Evolutionary conservation across 1,140 invertebrate species (phyloP), one percentile per base, ranked within the genome.

Genomic region (Drepana arcuata): DNA sequence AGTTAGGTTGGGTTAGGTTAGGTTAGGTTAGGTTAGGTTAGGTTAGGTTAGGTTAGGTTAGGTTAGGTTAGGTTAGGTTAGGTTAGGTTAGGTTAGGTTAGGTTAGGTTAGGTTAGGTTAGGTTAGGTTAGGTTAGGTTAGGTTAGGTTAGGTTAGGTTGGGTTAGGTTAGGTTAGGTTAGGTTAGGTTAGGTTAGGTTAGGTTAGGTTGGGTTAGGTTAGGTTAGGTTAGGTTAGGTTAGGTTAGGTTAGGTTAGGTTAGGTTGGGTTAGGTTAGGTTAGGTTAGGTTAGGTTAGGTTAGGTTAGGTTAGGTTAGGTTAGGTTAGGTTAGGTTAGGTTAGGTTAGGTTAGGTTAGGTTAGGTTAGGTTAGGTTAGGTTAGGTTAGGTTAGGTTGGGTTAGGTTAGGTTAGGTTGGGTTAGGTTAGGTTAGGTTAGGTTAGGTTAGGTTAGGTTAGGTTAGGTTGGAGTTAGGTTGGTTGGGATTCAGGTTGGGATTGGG

Each of bases 341-440:
- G 27, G 23, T 28, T 34, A n/a, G 18, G 34, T 37, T 38, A 41
- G 39, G 38, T 40, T 36, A n/a, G n/a, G n/a, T n/a, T n/a, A n/a
- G n/a, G n/a, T n/a, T n/a, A n/a, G n/a, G n/a, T n/a, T n/a, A n/a
- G n/a, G n/a, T n/a, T n/a, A n/a, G n/a, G n/a, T n/a, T n/a, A n/a
- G n/a, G n/a, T n/a, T n/a, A n/a, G n/a, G n/a, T n/a, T n/a, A n/a
- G n/a, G n/a, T n/a, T n/a, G n/a, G n/a, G n/a, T n/a, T n/a, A n/a
- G n/a, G n/a, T 40, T 36, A 38, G 35, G 41, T 44, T 50, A 35
- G 42, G 48, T 52, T 52, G 47, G 38, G 42, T 41, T 44, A 41
- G 39, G 39, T 41, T 41, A 41, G 39, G 39, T 41, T 41, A 34
- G 39, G 26, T 25, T 25, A 39, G 6, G 31, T 38, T 26, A 39